Conservation (phyloP, 2,113 vertebrate species). For the Platichthys flesus region DNA sequence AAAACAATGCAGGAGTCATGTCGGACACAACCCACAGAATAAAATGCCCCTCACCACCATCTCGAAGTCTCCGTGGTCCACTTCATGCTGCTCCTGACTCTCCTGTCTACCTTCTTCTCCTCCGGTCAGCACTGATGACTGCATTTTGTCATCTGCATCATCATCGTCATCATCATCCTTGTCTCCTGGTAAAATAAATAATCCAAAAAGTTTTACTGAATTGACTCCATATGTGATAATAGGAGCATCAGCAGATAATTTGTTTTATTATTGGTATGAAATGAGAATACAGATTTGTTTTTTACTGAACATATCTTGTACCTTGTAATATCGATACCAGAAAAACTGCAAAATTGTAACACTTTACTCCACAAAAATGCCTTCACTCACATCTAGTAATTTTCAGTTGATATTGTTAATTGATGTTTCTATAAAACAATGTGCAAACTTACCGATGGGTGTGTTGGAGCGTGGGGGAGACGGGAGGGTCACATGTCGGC, state of each 20-base stretch:
- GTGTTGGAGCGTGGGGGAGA: constrained; percentile 99
- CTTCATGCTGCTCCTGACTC: constrained; percentile 96
- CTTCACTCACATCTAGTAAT: no score
- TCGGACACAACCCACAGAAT: neutral
- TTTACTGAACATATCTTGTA: neutral
- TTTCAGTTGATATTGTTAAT: neutral
- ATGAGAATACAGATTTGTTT: neutral
- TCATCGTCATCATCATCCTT: constrained; percentile 98
- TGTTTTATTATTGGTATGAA: neutral
- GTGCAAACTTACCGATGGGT: constrained; percentile 89
- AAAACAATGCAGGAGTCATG: neutral
- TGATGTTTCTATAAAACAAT: neutral
- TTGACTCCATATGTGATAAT: neutral
- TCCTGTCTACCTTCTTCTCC: constrained; percentile 91
- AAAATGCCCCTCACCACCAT: constrained; percentile 91
- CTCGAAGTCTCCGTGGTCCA: constrained; percentile 98
- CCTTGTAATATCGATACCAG: neutral
- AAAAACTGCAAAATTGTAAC: no score
- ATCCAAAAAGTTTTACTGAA: neutral
- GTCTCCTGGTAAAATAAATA: constrained; percentile 85
- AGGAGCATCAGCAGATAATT: neutral
- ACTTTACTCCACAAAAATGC: no score
- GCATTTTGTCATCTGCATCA: constrained; percentile 96
- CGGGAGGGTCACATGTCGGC: constrained; percentile 94
- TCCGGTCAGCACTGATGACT: constrained; percentile 89